Evolutionary conservation across 2,113 vertebrate species (phyloP), one percentile per base, ranked within the genome.

Genomic region (Phaethon lepturus): DNA sequence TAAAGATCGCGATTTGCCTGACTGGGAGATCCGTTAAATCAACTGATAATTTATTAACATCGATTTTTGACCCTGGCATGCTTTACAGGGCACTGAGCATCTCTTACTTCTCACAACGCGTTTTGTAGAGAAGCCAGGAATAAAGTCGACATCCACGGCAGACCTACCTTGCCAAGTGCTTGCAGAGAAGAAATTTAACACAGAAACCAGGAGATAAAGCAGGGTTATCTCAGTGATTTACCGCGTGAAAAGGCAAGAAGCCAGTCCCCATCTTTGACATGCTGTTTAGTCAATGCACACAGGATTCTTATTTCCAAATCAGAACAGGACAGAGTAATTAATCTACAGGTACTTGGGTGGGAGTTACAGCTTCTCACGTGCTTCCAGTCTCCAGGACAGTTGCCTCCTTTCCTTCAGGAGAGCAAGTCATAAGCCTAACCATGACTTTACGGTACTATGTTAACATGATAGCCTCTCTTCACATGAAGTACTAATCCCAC

Each of bases 41-140:
- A 71, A 91, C 24, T 77, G 68, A 88, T 67, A 90, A 80, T 92
- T 90, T 84, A 92, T 90, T 92, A 88, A 12, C 60, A 95, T 80
- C 1, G 59, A 90, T 88, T 94, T 80, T 58, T 71, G 47, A 71
- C 60, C 59, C 45, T n/a, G 31, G 38, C 49, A 31, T 10, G 44
- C 75, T 82, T 91, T 85, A 35, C 75, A 80, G 82, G 68, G 86
- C 90, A 86, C 47, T 14, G 52, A 95, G 40, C 49, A 35, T 47
- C 66, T 86, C 47, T 19, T 26, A 25, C 17, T 44, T 45, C 75
- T 79, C 88, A 40, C 45, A 44, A 8, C 0, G 5, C 33, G 18
- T 42, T 60, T 58, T 59, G 50, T 3, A 44, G 53, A 87, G 26
- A 71, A 40, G 29, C 38, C 69, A 62, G 88, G 22, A 72, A 29